Conservation (phyloP, 1,140 invertebrate genomes). For the Chelonus insularis region DNA sequence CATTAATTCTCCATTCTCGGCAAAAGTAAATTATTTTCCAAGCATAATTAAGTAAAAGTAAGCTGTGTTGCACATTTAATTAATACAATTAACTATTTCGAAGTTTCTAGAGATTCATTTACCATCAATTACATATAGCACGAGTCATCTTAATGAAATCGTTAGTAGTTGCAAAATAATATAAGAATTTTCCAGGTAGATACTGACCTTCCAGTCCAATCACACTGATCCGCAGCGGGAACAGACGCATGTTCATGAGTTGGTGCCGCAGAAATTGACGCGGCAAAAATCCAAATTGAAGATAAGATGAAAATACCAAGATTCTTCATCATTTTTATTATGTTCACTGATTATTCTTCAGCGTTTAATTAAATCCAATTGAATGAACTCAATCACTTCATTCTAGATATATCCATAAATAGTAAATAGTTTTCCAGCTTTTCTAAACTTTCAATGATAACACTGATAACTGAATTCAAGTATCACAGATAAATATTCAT, state of each 20-base stretch:
- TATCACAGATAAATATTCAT: too few relatives aligned
- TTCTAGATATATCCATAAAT: too few relatives aligned
- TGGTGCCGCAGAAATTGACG: conserved; percentile 39
- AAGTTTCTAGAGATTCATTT: neutral
- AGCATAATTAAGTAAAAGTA: conserved; percentile 20
- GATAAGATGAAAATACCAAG: conserved; percentile 26
- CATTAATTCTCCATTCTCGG: conserved; percentile 22
- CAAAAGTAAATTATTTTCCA: conserved; percentile 16
- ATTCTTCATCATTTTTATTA: conserved; percentile 12
- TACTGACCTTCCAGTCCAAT: conserved; percentile 58
- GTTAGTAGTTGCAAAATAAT: too few relatives aligned
- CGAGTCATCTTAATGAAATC: neutral
- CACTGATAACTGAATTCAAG: too few relatives aligned
- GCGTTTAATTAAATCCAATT: neutral
- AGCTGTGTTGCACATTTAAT: neutral
- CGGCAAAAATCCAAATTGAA: conserved; percentile 32
- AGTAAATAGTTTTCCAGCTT: too few relatives aligned
- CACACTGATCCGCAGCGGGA: conserved; percentile 53
- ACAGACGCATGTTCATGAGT: conserved; percentile 41
- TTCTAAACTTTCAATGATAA: too few relatives aligned
- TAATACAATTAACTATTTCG: neutral
- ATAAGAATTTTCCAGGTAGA: neutral
- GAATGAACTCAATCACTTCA: too few relatives aligned
- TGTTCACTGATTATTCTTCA: neutral
- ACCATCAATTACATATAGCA: neutral